A percentile compares a stretch with the other conserved stretches of the same genome.
Conservation (phyloP, 30 jellyfish, hydroid and myxozoan species). For the Calvadosia cruxmelitensis region DNA sequence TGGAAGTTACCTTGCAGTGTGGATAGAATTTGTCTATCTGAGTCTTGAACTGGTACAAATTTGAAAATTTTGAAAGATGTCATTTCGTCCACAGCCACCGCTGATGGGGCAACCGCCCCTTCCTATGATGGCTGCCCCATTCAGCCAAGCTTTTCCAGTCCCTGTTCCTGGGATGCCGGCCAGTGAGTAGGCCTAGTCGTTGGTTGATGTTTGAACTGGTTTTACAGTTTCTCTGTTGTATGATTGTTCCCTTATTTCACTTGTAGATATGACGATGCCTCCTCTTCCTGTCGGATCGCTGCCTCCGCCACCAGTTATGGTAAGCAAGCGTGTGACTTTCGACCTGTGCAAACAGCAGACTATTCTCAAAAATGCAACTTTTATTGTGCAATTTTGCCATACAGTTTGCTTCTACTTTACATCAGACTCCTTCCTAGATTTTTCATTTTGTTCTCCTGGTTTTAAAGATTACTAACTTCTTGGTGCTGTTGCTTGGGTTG, state of each 20-base stretch:
- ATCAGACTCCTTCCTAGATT: too few species aligned
- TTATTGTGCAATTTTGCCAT: neutral
- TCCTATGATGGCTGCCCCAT: neutral
- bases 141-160: neutral
- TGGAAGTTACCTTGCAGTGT: too few species aligned
- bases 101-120: neutral
- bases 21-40: too few species aligned
- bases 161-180: neutral
- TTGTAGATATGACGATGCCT: neutral
- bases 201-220: neutral
- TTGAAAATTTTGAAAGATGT: neutral
- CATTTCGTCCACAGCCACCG: neutral
- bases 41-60: too few species aligned
- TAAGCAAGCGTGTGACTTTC: neutral
- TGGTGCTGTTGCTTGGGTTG: too few species aligned
- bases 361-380: too few species aligned
- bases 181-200: neutral
- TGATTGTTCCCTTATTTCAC: too few species aligned
- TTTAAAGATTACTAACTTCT: neutral
- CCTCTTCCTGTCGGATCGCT: slow-evolving; percentile 42
- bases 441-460: slow-evolving; percentile 1
- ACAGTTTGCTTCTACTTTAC: neutral
- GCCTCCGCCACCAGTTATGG: slow-evolving; percentile 52
- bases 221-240: too few species aligned
- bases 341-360: too few species aligned